Conservation (phyloP, 2,888 invertebrate species). For the Clistopyga incitator region DNA sequence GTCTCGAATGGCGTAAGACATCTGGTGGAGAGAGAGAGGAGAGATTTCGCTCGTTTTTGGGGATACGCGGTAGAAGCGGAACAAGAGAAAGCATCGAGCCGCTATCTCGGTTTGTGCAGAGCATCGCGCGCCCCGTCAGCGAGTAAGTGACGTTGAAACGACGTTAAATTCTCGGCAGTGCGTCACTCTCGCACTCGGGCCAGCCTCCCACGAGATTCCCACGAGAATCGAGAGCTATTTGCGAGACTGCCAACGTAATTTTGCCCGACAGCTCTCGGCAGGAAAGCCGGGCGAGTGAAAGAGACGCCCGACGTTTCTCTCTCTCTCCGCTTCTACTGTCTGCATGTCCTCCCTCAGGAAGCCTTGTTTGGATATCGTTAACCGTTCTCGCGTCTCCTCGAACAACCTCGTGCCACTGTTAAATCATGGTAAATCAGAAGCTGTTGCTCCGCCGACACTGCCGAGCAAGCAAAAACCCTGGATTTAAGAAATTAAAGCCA, state of each 20-base stretch:
- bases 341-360: conserved; percentile 56
- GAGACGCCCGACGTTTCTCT: neutral
- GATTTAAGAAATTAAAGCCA: neutral
- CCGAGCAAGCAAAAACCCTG: conserved; percentile 1
- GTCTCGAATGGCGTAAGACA: conserved; percentile 5
- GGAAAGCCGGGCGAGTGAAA: conserved; percentile 29
- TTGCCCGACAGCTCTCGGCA: conserved; percentile 53
- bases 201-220: conserved; percentile 21
- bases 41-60: conserved; percentile 25
- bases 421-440: conserved; percentile 35
- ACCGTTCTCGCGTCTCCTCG: conserved; percentile 73
- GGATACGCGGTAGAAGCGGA: conserved; percentile 14
- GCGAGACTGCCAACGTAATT: conserved; percentile 63
- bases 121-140: conserved; percentile 29
- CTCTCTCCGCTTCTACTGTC: conserved; percentile 50
- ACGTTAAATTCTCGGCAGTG: conserved; percentile 54
- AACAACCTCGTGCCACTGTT: conserved; percentile 42
- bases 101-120: neutral
- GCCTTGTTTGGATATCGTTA: conserved; percentile 81
- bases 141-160: conserved; percentile 64
- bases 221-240: conserved; percentile 64
- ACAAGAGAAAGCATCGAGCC: conserved; percentile 23
- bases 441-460: conserved; percentile 26
- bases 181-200: conserved; percentile 7
- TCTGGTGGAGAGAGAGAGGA: neutral